These are phyloP conservation scores for Drosophila pseudotalamancana DNA, from an alignment of 2,888 invertebrate species.

Conservation along the genomic window DNA sequence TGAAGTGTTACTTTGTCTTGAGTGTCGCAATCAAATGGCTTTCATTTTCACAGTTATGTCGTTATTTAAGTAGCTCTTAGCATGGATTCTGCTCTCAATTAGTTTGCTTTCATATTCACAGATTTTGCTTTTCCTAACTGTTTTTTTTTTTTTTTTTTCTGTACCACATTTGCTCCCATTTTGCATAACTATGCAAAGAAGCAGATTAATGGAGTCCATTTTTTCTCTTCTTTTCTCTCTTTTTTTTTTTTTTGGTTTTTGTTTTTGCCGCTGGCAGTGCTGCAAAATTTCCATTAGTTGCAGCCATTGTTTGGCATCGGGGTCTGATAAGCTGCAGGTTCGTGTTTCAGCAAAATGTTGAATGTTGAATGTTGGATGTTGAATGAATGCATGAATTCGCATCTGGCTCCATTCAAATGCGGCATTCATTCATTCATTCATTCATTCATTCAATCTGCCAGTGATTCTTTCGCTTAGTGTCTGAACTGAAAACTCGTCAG, in stretches of 20 bases:
- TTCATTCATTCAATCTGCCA: slow-evolving; percentile 17
- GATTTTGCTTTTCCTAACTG: background rate
- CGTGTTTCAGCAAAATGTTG: slow-evolving; percentile 25
- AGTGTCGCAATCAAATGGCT: background rate
- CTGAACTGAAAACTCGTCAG: slow-evolving; percentile 5
- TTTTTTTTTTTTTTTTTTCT: background rate
- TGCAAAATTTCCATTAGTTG: slow-evolving; percentile 54
- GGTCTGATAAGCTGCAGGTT: slow-evolving; percentile 43
- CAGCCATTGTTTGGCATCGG: slow-evolving; percentile 37
- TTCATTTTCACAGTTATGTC: too few species aligned
- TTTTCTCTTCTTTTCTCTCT: background rate
- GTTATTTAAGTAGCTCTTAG: background rate
- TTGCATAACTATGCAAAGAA: slow-evolving; percentile 25
- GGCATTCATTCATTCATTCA: slow-evolving; percentile 24
- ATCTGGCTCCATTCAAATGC: slow-evolving; percentile 34
- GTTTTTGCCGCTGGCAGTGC: slow-evolving; percentile 8
- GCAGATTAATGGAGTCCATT: slow-evolving; percentile 28
- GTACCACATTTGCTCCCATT: slow-evolving; percentile 3
- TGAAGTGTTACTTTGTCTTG: background rate
- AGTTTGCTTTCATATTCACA: slow-evolving; percentile 10
- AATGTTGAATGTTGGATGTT: too few species aligned
- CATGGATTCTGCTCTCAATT: slow-evolving; percentile 16
- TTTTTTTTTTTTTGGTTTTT: slow-evolving; percentile 2
- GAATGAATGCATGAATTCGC: slow-evolving; percentile 21
- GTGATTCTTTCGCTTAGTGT: slow-evolving; percentile 25